Evolutionary conservation across 2,888 invertebrate species (phyloP), one percentile per base, ranked within the genome.

Genomic region (Scaptodrosophila latifasciaeformis): DNA sequence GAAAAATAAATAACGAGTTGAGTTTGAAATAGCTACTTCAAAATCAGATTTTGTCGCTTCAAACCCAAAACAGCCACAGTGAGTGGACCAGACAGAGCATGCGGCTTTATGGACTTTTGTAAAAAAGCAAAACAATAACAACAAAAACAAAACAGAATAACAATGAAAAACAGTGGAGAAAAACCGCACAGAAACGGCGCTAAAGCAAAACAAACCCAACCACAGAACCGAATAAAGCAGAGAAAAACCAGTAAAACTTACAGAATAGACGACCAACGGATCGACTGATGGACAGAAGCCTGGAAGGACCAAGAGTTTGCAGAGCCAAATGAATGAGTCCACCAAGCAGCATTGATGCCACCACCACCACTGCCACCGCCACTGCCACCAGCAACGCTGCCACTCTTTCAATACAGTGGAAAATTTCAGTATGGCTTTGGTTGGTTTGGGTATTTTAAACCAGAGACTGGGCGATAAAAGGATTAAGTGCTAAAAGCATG

Each of bases 401-500:
- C 24, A 24, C 24, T 24, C 24, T 24, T 24, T 7, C 24, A 24
- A 24, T 24, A 24, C 24, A 24, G 7, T 7, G 24, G 24, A 7
- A 24, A 24, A 3, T 24, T 7, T 7, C 24, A 24, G 4, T 7
- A 7, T 7, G 7, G 3, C 24, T 24, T 24, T 24, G 4, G 24
- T 2, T 19, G 40, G 2, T 40, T 9, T 10, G 17, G 21, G 10
- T 40, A 12, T 15, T 13, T 18, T 21, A 45, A 63, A 34, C 42
- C 43, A 40, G 48, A 53, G 27, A 43, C 40, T 44, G 24, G 45
- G 29, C 51, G 68, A 70, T 76, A 74, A 76, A 77, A 62, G 76
- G 76, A 76, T 77, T 78, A 76, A 70, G 55, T 59, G 57, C 60
- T 76, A 68, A 74, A 74, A 76, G 63, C 76, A 74, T 63, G 70